Base-by-base conservation (phyloP, 1,140 invertebrate genomes). In the Heliconius hermathena region DNA sequence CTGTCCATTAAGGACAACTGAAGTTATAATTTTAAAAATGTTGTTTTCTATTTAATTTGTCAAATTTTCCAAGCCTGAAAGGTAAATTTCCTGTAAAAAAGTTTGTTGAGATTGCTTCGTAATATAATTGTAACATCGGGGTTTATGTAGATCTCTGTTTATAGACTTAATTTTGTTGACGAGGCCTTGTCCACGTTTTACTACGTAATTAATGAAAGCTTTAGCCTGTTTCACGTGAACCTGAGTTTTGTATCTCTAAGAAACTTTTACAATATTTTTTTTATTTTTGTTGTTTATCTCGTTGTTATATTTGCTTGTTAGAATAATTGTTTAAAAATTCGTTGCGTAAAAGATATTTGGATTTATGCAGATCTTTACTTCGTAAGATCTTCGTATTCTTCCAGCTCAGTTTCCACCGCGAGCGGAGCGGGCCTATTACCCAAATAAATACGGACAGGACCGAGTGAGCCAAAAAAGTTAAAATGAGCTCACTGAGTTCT, bases 151-250 rank as follows among this genome's bases (percentile, higher is more conserved):
- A 66, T 26, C 60, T 66, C 60, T 66, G 60, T 66, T 66, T 26
- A 66, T 29, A 66, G 60, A 16, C 9, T 66, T 29, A 66, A 66
- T 66, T 22, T 66, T 29, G n/a, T 66, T 66, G 60, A 66, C 22
- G 26, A 66, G 22, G 22, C 60, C 60, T 66, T 66, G 60, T 66
- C 60, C 22, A 26, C 60, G 22, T 66, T 66, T 66, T 66, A 66
- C 60, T 66, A 26, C 60, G 60, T 3, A 66, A 66, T 66, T 66
- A 66, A 66, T 66, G 60, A 66, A 29, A 66, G 60, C 22, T 66
- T 66, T 60, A 60, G 41, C 20, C n/a, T 11, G 57, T n/a, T 66
- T n/a, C 8, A 66, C 60, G 22, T 66, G 8, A 66, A 66, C 22
- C 26, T 66, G 22, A 66, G 22, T 26, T 66, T 66, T 13, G 20